These are phyloP conservation scores for Dermochelys coriacea DNA, from an alignment of 2,797 vertebrate species.

Conservation along the genomic window DNA sequence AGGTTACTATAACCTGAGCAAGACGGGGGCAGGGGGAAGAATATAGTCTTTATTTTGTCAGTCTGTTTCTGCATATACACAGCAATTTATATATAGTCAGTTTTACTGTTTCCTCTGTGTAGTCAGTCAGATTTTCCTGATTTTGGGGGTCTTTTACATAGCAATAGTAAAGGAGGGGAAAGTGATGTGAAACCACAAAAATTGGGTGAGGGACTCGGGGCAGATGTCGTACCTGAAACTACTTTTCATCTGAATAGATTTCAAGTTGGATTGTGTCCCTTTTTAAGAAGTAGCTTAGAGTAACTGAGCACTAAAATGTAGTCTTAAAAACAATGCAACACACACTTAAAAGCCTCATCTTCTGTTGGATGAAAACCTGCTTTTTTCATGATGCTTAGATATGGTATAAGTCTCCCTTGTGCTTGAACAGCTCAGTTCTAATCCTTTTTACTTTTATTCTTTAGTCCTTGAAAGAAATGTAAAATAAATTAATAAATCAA, in stretches of 20 bases:
- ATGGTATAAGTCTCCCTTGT: background rate
- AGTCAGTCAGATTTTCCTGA: too few relatives aligned
- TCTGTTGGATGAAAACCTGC: conserved; percentile 11
- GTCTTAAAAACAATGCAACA: background rate
- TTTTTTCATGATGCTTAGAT: background rate
- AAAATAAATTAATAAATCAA: background rate
- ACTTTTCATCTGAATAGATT: background rate
- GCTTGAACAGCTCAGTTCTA: background rate
- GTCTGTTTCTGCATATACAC: background rate
- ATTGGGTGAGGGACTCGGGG: background rate
- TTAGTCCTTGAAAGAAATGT: background rate
- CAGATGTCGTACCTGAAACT: background rate
- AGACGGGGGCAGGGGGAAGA: background rate
- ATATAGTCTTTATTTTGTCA: background rate
- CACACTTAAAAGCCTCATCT: background rate
- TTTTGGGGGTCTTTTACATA: background rate
- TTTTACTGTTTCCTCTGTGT: background rate
- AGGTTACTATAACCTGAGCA: background rate
- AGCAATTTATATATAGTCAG: background rate
- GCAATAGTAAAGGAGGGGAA: background rate
- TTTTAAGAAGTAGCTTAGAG: background rate
- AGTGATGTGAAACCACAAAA: background rate
- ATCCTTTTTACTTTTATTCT: background rate
- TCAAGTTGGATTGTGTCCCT: background rate
- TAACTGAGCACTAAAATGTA: background rate